phyloP scores from a whole-genome alignment of 2,113 vertebrate species.

The Xiphophorus hellerii region DNA sequence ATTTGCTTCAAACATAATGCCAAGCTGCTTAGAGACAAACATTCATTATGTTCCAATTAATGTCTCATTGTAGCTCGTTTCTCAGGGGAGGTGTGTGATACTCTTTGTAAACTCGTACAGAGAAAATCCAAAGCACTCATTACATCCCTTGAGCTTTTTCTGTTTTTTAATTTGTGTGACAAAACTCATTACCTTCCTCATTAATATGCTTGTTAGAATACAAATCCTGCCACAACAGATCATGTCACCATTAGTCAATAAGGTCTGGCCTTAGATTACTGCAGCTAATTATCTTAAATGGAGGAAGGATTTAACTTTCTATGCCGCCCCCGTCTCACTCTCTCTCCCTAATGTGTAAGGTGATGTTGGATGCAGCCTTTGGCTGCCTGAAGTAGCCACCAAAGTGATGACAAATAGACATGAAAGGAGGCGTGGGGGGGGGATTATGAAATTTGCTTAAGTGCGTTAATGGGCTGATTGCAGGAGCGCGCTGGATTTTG shows the following conservation, averaged over 20 bases:
- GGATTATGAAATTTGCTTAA: slow-evolving; percentile 99
- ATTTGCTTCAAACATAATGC: slow-evolving; percentile 46
- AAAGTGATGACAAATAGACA: slow-evolving; percentile 87
- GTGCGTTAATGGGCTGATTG: slow-evolving; percentile 96
- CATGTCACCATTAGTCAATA: slow-evolving; percentile 49
- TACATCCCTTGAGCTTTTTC: slow-evolving; percentile 57
- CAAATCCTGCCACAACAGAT: slow-evolving; percentile 49
- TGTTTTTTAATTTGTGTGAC: slow-evolving; percentile 61
- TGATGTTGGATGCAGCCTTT: slow-evolving; percentile 34
- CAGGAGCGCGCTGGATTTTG: slow-evolving; percentile 83
- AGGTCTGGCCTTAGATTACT: slow-evolving; percentile 46
- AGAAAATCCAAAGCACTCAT: slow-evolving; percentile 62
- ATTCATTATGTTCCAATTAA: slow-evolving; percentile 76
- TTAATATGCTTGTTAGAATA: slow-evolving; percentile 57
- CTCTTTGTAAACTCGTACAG: slow-evolving; percentile 41
- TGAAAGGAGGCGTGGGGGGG: slow-evolving; percentile 15
- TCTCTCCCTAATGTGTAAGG: slow-evolving; percentile 19
- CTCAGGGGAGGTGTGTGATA: slow-evolving; percentile 60
- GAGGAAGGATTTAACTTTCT: slow-evolving; percentile 43
- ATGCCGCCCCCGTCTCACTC: slow-evolving; percentile 11
- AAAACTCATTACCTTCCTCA: slow-evolving; percentile 58
- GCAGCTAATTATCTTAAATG: slow-evolving; percentile 60
- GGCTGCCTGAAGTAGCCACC: slow-evolving; percentile 64
- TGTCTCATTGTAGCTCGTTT: slow-evolving; percentile 63
- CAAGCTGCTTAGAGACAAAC: slow-evolving; percentile 56